Percentiles rank a stretch among this genome's conserved stretches.
phyloP scores from a whole-genome alignment of 2,797 vertebrate species.

The Anguilla anguilla region DNA sequence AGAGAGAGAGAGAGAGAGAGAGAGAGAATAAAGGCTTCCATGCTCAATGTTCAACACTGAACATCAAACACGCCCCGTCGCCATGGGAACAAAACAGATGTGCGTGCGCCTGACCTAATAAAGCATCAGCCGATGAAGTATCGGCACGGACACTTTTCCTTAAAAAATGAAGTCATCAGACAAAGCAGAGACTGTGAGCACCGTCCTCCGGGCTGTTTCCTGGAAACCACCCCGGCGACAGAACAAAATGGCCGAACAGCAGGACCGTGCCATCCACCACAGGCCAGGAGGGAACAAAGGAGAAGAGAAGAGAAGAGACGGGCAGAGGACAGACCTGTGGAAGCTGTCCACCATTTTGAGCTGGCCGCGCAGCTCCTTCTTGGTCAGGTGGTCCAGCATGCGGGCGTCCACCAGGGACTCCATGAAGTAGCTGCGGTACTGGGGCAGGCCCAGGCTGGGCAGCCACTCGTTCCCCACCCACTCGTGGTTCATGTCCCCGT shows the following conservation, averaged over 20 bases:
- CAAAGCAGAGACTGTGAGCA: background rate
- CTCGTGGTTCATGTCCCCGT: slow-evolving; percentile 93
- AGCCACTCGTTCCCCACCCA: slow-evolving; percentile 96
- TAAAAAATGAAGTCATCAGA: too few species aligned
- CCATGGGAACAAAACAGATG: background rate
- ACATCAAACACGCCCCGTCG: background rate
- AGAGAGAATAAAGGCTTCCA: background rate
- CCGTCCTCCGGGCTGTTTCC: background rate
- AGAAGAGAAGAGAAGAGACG: slow-evolving; percentile 41
- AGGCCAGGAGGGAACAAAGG: slow-evolving; percentile 22
- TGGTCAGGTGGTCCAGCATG: slow-evolving; percentile 92
- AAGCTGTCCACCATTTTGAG: slow-evolving; percentile 97
- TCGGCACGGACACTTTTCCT: too few species aligned
- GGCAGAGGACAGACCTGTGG: slow-evolving; percentile 76
- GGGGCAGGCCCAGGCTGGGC: slow-evolving; percentile 88
- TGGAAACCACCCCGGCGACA: background rate
- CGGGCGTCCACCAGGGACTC: slow-evolving; percentile 92
- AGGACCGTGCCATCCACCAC: background rate
- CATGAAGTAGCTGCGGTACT: slow-evolving; percentile 95
- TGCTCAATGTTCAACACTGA: background rate
- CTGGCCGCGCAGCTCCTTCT: slow-evolving; percentile 91
- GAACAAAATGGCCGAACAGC: background rate
- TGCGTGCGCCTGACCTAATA: background rate
- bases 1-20: background rate
- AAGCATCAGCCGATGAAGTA: background rate